A percentile compares a stretch with the other conserved stretches of the same genome.
Conservation (phyloP, 2,888 invertebrate genomes). For the Spialia ferax region DNA sequence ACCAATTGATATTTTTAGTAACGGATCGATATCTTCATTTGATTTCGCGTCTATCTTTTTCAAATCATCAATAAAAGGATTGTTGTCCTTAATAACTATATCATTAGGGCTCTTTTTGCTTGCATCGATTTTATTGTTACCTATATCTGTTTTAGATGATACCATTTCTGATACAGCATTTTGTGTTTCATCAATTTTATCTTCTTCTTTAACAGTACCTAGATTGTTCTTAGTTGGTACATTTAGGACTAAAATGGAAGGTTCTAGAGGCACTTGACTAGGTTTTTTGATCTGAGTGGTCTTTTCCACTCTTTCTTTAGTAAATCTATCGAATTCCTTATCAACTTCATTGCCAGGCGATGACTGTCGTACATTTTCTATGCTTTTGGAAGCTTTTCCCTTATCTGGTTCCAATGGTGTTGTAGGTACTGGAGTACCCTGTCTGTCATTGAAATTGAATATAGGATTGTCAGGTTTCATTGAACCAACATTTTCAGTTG, state of each 20-base stretch:
- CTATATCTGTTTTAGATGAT: conserved; percentile 61
- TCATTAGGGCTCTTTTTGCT: conserved; percentile 25
- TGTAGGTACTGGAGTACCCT: conserved; percentile 50
- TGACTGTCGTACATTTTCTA: conserved; percentile 57
- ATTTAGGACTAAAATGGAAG: conserved; percentile 63
- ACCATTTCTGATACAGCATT: conserved; percentile 65
- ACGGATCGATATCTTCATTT: conserved; percentile 46
- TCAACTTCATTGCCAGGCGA: conserved; percentile 61
- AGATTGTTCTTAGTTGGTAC: conserved; percentile 68
- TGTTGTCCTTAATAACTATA: conserved; percentile 42
- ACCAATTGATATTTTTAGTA: conserved; percentile 40
- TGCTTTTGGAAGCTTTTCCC: conserved; percentile 62
- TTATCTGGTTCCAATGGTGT: conserved; percentile 75
- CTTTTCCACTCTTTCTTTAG: conserved; percentile 74
- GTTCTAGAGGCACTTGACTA: conserved; percentile 62
- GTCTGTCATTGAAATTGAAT: conserved; percentile 20
- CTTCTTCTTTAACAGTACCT: conserved; percentile 74
- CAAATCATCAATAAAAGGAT: conserved; percentile 45
- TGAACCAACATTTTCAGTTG: conserved; percentile 62
- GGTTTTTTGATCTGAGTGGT: conserved; percentile 56
- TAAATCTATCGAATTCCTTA: conserved; percentile 81
- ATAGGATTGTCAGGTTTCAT: conserved; percentile 51
- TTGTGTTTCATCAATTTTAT: conserved; percentile 63
- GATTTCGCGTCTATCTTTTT: conserved; percentile 37
- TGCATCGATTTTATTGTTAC: conserved; percentile 44